phyloP scores from a whole-genome alignment of 1,140 invertebrate species.

The Ectropis grisescens region DNA sequence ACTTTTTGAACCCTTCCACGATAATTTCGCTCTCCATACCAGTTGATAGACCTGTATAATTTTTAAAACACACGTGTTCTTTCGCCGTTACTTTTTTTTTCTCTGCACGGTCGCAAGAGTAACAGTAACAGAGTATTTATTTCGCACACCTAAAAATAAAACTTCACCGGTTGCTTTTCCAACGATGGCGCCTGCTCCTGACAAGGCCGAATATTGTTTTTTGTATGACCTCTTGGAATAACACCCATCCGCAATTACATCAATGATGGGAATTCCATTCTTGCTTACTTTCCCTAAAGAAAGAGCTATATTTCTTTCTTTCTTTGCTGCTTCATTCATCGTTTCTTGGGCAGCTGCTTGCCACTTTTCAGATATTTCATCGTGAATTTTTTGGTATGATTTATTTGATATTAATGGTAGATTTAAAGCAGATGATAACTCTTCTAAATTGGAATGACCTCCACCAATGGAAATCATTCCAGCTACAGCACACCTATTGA shows the following conservation, averaged over 20 bases:
- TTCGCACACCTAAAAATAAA: slow-evolving; percentile 16
- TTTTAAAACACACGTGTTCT: slow-evolving; percentile 22
- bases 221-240: slow-evolving; percentile 3
- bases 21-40: slow-evolving; percentile 46
- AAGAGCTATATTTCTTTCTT: slow-evolving; percentile 3
- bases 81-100: slow-evolving; percentile 8
- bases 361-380: neutral
- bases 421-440: slow-evolving; percentile 2
- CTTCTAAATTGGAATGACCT: slow-evolving; percentile 1
- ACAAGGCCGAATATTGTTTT: neutral
- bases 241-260: slow-evolving; percentile 7
- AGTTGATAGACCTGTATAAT: slow-evolving; percentile 24
- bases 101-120: slow-evolving; percentile 11
- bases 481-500: neutral
- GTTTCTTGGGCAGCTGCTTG: neutral
- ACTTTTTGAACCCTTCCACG: slow-evolving; percentile 36
- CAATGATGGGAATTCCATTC: slow-evolving; percentile 7
- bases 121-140: slow-evolving; percentile 35
- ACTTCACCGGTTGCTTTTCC: slow-evolving; percentile 1
- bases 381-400: neutral
- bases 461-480: neutral
- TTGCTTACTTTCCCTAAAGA: neutral
- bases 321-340: slow-evolving; percentile 5
- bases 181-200: slow-evolving; percentile 1
- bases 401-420: slow-evolving; percentile 1